Evolutionary conservation across 2,797 vertebrate species (phyloP).

Genomic region (Spea hammondii): DNA sequence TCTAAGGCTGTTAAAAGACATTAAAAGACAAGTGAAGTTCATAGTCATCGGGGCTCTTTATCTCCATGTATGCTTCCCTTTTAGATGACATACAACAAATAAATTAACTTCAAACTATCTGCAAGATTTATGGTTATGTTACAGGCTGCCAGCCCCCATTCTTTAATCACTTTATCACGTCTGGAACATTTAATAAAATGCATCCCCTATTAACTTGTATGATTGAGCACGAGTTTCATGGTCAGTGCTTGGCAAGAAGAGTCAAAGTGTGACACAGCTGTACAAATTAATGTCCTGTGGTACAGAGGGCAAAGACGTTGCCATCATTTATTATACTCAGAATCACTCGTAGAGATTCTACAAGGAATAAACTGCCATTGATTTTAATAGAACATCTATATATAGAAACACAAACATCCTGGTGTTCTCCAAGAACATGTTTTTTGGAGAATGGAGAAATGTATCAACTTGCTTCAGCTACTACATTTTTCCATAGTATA

Average conservation of each 20-base stretch:
- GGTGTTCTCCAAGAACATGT: neutral
- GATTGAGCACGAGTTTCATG: neutral
- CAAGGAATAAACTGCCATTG: neutral
- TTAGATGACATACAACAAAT: neutral
- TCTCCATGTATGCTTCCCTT: neutral
- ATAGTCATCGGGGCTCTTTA: neutral
- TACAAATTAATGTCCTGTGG: neutral
- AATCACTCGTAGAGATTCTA: too few relatives aligned
- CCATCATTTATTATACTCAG: constrained; percentile 12
- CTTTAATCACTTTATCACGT: constrained; percentile 21
- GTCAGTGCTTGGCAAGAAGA: neutral
- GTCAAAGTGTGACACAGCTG: neutral
- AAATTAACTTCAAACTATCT: neutral
- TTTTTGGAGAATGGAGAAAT: neutral
- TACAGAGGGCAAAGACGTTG: neutral
- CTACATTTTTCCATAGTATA: too few relatives aligned
- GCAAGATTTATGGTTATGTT: constrained; percentile 7
- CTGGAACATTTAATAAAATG: neutral
- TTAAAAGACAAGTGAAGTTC: neutral
- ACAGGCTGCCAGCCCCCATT: neutral
- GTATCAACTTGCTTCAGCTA: too few relatives aligned
- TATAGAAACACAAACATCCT: neutral
- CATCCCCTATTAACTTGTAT: neutral
- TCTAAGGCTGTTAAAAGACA: too few relatives aligned
- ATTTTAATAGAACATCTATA: neutral